phyloP scores from a whole-genome alignment of 2,797 vertebrate genomes.

The Mastacembelus armatus region DNA sequence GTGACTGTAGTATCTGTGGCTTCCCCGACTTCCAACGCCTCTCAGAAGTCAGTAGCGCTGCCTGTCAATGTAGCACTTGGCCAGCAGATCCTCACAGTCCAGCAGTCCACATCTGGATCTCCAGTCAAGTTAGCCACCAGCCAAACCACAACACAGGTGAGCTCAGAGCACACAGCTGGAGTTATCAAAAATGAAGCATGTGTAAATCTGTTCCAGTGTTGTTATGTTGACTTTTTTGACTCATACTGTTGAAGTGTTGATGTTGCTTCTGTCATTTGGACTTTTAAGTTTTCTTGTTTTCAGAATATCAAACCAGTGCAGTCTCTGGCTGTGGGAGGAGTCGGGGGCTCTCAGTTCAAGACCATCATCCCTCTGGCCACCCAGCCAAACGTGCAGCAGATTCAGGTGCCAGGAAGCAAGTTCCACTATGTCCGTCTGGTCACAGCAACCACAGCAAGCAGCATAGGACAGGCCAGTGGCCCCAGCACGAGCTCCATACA shows the following conservation, averaged over 20 bases:
- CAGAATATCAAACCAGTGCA: constrained; percentile 94
- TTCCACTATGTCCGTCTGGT: constrained; percentile 98
- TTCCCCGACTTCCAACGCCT: constrained; percentile 87
- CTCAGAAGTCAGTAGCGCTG: constrained; percentile 89
- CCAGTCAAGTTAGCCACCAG: constrained; percentile 88
- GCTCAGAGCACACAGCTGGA: neutral
- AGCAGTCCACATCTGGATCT: constrained; percentile 87
- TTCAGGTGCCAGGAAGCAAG: constrained; percentile 97
- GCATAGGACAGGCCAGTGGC: constrained; percentile 82
- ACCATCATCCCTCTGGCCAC: constrained; percentile 95
- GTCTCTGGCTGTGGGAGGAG: constrained; percentile 91
- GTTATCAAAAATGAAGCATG: neutral
- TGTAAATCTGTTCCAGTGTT: neutral
- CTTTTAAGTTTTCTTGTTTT: neutral
- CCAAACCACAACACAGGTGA: constrained; percentile 86
- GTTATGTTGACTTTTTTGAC: neutral
- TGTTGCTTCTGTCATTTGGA: no score
- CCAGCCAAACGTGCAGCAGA: constrained; percentile 95
- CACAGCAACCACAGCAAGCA: constrained; percentile 91
- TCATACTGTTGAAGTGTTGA: no score
- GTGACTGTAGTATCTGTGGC: constrained; percentile 92
- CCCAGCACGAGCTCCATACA: constrained; percentile 92
- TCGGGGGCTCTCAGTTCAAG: constrained; percentile 92
- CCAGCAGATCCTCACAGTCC: constrained; percentile 91
- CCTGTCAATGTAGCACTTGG: constrained; percentile 90